Conservation (phyloP, 1,140 invertebrate species). For the Bombus impatiens region DNA sequence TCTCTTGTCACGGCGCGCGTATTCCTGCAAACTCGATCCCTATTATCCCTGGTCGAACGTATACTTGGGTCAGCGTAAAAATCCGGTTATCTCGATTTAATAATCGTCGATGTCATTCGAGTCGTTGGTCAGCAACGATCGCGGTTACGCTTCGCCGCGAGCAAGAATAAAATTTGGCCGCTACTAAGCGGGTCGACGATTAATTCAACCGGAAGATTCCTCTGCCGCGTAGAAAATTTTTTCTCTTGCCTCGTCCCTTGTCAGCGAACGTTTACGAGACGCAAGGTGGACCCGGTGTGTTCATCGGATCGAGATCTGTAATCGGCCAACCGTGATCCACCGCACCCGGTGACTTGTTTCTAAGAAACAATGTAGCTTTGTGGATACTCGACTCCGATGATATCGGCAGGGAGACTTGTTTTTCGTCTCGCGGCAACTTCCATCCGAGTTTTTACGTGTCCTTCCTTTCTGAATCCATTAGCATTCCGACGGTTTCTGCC, state of each 20-base stretch:
- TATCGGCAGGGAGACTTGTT: neutral
- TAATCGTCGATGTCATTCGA: slow-evolving; percentile 75
- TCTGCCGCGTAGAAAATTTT: slow-evolving; percentile 48
- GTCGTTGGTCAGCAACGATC: slow-evolving; percentile 47
- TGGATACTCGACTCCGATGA: slow-evolving; percentile 16
- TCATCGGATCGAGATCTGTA: slow-evolving; percentile 52
- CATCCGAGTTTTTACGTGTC: neutral
- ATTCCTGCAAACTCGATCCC: slow-evolving; percentile 65
- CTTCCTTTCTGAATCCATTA: slow-evolving; percentile 12
- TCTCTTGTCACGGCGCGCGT: slow-evolving; percentile 62
- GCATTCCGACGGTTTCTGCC: neutral
- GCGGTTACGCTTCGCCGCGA: neutral
- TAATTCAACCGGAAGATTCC: slow-evolving; percentile 56
- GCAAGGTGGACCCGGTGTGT: slow-evolving; percentile 27
- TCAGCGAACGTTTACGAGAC: slow-evolving; percentile 28
- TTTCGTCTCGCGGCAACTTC: neutral
- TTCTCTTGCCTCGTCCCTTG: slow-evolving; percentile 51
- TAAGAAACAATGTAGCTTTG: slow-evolving; percentile 36
- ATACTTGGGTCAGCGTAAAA: slow-evolving; percentile 32
- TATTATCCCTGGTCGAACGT: slow-evolving; percentile 62
- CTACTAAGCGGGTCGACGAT: slow-evolving; percentile 37
- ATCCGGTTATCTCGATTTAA: slow-evolving; percentile 73
- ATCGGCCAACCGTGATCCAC: slow-evolving; percentile 54
- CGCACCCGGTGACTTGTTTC: slow-evolving; percentile 49
- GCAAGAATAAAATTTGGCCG: neutral